Evolutionary conservation across 2,888 invertebrate species (phyloP), one percentile per base, ranked within the genome.

Genomic region (Corythucha ciliata): DNA sequence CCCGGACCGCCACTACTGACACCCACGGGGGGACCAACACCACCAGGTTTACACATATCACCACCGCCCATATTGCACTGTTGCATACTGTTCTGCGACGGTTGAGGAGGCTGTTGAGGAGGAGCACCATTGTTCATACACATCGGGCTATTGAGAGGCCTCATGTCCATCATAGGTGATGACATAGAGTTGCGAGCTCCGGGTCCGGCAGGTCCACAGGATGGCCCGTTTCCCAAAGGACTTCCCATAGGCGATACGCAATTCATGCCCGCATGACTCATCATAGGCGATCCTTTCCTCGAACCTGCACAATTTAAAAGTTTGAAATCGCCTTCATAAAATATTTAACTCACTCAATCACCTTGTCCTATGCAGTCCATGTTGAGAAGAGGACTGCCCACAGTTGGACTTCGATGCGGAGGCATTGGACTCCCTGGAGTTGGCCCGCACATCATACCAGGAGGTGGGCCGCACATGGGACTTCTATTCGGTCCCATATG

Each of bases 191-290:
- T 40, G 12, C 47, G 50, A n/a, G 48, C 29, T 20, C 58, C 57
- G 2, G 39, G 39, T 6, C 47, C 47, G 5, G 14, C 32, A 14
- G 45, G 47, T 6, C 44, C 44, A 56, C 65, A 78, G 55, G 55
- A 57, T 3, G 58, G 58, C 4, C 59, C 57, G 16, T 76, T 74
- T 48, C 74, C 79, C 54, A 79, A 67, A 39, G 80, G 81, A 69
- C 80, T 82, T 61, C 81, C 83, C 77, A 85, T 80, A 8, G 78
- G 83, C 47, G 83, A 82, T 47, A 78, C 69, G 32, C 61, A 61
- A 58, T 59, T 62, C 53, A 62, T 58, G 16, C 59, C 54, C 7
- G 55, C 44, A 39, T 56, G 57, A 21, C 63, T 81, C 81, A 80
- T 65, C 69, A 72, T 74, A 5, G 74, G 72, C 59, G 69, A 70